A percentile compares a stretch with the other conserved stretches of the same genome.
Evolutionary conservation across 2,113 vertebrate species (phyloP).

Genomic region (Mystacornis crossleyi): DNA sequence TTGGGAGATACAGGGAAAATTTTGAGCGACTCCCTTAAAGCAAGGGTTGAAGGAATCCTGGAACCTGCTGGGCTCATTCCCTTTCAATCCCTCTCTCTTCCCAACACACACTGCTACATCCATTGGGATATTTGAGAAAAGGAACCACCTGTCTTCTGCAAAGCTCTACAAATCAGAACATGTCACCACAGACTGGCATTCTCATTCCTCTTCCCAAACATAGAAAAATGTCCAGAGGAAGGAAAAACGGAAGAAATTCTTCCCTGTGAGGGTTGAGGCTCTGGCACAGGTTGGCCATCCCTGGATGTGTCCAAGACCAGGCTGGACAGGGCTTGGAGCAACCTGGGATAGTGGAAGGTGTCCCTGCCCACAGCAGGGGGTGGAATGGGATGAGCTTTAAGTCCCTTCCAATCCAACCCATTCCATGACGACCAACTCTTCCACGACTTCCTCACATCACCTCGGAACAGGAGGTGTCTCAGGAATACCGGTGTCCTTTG

Average conservation of each 20-base stretch:
- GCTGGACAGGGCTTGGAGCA: fast-evolving
- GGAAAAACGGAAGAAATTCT: not conserved
- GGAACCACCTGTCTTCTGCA: not conserved
- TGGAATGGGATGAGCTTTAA: not conserved
- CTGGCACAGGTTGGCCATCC: not conserved
- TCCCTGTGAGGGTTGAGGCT: not conserved
- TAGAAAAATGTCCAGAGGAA: not conserved
- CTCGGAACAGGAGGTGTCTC: fast-evolving
- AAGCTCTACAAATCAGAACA: not conserved
- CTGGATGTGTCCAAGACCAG: not conserved
- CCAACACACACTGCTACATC: not conserved
- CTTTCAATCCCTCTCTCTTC: not conserved
- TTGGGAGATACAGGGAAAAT: not conserved
- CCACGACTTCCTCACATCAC: not conserved
- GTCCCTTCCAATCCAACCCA: not conserved
- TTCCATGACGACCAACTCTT: fast-evolving
- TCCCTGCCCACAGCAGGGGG: not conserved
- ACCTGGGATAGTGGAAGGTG: not conserved
- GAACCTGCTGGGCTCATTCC: not conserved
- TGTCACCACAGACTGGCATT: not conserved
- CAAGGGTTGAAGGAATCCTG: not conserved
- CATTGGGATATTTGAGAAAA: fast-evolving
- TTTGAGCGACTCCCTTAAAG: fast-evolving
- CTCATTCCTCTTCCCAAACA: not conserved
- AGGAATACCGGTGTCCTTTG: fast-evolving